Evolutionary conservation across 2,888 invertebrate species (phyloP), one percentile per base, ranked within the genome.

Genomic region (Ptychoptera albimana): DNA sequence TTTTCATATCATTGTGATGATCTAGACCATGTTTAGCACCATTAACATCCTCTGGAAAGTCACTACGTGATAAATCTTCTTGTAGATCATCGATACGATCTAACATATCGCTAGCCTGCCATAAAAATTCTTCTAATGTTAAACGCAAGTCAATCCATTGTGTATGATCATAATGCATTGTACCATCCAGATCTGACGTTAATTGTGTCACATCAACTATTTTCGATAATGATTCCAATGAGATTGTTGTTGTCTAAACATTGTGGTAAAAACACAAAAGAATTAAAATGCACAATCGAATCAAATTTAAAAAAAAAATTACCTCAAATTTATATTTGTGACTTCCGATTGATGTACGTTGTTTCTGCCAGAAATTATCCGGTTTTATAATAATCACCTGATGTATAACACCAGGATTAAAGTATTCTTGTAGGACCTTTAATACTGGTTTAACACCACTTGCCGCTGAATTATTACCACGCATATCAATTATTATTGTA

Each of bases 361-460:
- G 96, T 69, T 97, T 97, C 69, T 97, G 96, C 96, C 96, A 96
- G 73, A 98, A 97, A 66, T 94, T 96, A 62, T 98, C 97, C 53
- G 96, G 94, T 71, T 97, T 96, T 56, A 97, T 93, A 63, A 98
- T 92, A 61, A 89, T 87, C 54, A 92, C 94, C 66, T 85, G 84
- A 69, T 93, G 86, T 60, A 97, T 86, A 23, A 23, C 23, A 51
- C 77, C 77, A 55, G 89, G 83, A 57, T 91, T 82, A 67, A 94
- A 96, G 69, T 91, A 87, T 66, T 97, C 96, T 74, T 97, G 86
- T 54, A 91, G 73, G 59, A 92, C 89, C 75, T 97, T 97, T 54
- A 98, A 72, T 61, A 98, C 92, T 50, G 94, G 93, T 71, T 97
- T 97, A 50, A 94, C 92, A 50, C 88, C 89, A 59, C 88, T 86